A percentile compares a stretch with the other conserved stretches of the same genome.
phyloP scores from a whole-genome alignment of 2,113 vertebrate species.

The Tylochromis polylepis region DNA sequence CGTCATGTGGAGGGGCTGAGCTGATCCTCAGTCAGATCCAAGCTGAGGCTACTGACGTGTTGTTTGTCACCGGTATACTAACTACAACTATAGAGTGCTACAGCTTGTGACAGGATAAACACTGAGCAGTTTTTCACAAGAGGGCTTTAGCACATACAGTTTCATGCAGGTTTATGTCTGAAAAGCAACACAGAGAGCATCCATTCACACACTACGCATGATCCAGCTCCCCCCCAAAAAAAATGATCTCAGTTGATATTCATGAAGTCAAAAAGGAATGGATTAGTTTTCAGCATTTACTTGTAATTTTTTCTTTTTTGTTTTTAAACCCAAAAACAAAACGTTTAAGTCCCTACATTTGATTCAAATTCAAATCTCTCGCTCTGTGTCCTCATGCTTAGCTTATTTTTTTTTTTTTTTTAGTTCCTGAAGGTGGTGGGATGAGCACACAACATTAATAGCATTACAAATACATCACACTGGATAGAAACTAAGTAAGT shows the following conservation, averaged over 20 bases:
- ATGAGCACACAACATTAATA: constrained; percentile 61
- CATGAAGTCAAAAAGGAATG: background rate
- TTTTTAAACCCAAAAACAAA: background rate
- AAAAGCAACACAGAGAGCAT: constrained; percentile 43
- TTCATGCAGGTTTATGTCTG: constrained; percentile 69
- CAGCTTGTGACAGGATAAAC: constrained; percentile 37
- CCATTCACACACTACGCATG: constrained; percentile 5
- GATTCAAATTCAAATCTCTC: background rate
- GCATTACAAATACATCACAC: constrained; percentile 68
- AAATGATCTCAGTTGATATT: background rate
- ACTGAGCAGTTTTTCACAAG: constrained; percentile 41
- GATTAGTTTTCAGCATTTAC: background rate
- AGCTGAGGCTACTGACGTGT: background rate
- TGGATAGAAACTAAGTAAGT: constrained; percentile 62
- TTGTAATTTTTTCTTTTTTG: background rate
- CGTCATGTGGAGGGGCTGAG: background rate
- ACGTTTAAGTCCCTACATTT: background rate
- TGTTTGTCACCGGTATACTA: background rate
- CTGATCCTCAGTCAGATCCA: background rate
- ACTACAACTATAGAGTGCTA: constrained; percentile 24
- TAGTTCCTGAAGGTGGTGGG: constrained; percentile 27
- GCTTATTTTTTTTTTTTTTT: constrained; percentile 2
- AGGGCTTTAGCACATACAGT: constrained; percentile 50
- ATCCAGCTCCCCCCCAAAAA: background rate
- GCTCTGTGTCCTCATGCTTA: constrained; percentile 34